These are phyloP conservation scores for Drosophila watanabei DNA, from an alignment of 1,140 invertebrate genomes.

Conservation along the genomic window DNA sequence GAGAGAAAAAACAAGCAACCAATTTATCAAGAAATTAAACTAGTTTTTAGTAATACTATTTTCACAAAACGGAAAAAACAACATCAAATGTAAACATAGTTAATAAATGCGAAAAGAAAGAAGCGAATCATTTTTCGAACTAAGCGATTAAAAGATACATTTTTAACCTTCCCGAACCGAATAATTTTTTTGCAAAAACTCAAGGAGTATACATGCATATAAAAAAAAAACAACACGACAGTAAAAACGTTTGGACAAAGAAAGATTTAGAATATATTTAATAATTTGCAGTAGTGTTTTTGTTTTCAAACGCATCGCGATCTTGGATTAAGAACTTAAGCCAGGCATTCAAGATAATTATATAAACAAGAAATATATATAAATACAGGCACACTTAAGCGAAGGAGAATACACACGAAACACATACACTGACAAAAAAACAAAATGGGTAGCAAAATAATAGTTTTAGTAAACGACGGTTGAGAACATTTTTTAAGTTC, in stretches of 20 bases:
- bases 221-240: not conserved
- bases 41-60: slow-evolving; percentile 78
- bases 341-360: slow-evolving; percentile 21
- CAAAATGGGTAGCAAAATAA: slow-evolving; percentile 73
- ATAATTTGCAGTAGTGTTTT: slow-evolving; percentile 36
- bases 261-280: not conserved
- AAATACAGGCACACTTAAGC: slow-evolving; percentile 18
- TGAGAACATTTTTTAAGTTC: slow-evolving; percentile 83
- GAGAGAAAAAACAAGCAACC: slow-evolving; percentile 31
- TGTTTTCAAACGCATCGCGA: slow-evolving; percentile 17
- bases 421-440: slow-evolving; percentile 4
- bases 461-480: slow-evolving; percentile 80
- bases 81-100: slow-evolving; percentile 55
- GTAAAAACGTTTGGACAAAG: not conserved
- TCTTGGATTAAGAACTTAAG: slow-evolving; percentile 34
- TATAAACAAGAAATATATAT: slow-evolving; percentile 25
- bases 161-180: slow-evolving; percentile 70
- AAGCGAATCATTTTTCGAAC: slow-evolving; percentile 43
- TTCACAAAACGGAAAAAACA: slow-evolving; percentile 59
- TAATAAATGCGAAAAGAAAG: slow-evolving; percentile 37
- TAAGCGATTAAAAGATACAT: slow-evolving; percentile 47
- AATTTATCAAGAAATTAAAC: slow-evolving; percentile 65
- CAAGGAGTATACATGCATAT: not conserved
- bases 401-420: slow-evolving; percentile 5
- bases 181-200: slow-evolving; percentile 9